A percentile compares a stretch with the other conserved stretches of the same genome.
These are phyloP conservation scores for Tachysurus vachellii DNA, from an alignment of 2,113 vertebrate species.

Conservation along the genomic window DNA sequence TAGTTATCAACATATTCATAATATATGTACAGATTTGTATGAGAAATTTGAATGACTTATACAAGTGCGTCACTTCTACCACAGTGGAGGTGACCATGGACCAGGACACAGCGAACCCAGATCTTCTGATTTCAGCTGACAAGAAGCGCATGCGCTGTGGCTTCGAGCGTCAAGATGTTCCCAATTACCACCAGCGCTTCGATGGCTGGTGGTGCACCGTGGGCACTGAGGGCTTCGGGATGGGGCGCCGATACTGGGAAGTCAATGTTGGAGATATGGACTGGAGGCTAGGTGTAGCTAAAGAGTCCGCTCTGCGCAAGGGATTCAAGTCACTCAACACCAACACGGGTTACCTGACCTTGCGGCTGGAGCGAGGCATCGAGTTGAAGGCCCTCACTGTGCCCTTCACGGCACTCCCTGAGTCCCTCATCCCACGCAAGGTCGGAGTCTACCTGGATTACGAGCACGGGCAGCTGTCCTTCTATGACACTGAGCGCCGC, in stretches of 20 bases:
- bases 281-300: slow-evolving; percentile 90
- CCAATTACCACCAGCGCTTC: slow-evolving; percentile 75
- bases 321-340: slow-evolving; percentile 79
- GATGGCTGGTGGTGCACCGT: slow-evolving; percentile 77
- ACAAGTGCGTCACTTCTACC: background rate
- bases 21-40: background rate
- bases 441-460: slow-evolving; percentile 77
- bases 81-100: slow-evolving; percentile 82
- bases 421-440: slow-evolving; percentile 67
- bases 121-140: slow-evolving; percentile 81
- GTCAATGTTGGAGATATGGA: slow-evolving; percentile 82
- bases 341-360: slow-evolving; percentile 72
- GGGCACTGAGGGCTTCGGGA: slow-evolving; percentile 68
- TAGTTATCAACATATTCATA: slow-evolving; percentile 23
- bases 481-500: slow-evolving; percentile 71
- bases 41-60: background rate
- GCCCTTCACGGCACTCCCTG: slow-evolving; percentile 71
- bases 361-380: slow-evolving; percentile 74
- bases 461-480: slow-evolving; percentile 73
- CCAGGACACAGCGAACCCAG: slow-evolving; percentile 75
- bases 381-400: slow-evolving; percentile 79
- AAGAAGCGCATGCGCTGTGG: slow-evolving; percentile 86
- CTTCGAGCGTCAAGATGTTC: slow-evolving; percentile 76
- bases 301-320: slow-evolving; percentile 82
- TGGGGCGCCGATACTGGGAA: slow-evolving; percentile 80